phyloP scores from a whole-genome alignment of 1,140 invertebrate genomes.

The Orius insidiosus region DNA sequence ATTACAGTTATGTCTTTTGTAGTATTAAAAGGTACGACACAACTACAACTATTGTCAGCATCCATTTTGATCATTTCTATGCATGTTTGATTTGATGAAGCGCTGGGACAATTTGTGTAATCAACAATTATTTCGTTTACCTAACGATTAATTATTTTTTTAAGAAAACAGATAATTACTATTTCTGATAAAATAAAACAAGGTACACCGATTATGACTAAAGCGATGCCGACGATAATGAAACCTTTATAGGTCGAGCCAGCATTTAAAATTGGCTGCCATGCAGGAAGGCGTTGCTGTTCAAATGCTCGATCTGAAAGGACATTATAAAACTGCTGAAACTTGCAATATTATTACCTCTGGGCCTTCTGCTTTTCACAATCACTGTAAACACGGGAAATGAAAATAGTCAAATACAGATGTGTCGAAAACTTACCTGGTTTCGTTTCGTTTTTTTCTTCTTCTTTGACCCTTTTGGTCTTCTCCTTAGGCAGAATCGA shows the following conservation, averaged over 20 bases:
- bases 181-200: constrained; percentile 81
- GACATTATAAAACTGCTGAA: too few species aligned
- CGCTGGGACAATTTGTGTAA: constrained; percentile 61
- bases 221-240: constrained; percentile 90
- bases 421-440: too few species aligned
- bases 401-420: too few species aligned
- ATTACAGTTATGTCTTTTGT: constrained; percentile 24
- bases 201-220: constrained; percentile 89
- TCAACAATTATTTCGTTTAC: constrained; percentile 60
- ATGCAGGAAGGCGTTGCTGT: constrained; percentile 91
- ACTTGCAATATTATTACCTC: too few species aligned
- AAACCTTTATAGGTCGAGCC: constrained; percentile 92
- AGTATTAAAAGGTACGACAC: constrained; percentile 49
- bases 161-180: constrained; percentile 30
- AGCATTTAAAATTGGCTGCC: constrained; percentile 98
- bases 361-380: too few species aligned
- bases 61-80: constrained; percentile 39
- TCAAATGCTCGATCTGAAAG: constrained; percentile 87
- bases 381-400: too few species aligned
- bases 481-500: too few species aligned
- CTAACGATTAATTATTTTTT: constrained; percentile 23
- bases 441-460: too few species aligned
- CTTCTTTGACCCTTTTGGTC: too few species aligned
- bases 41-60: constrained; percentile 37
- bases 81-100: constrained; percentile 33